A percentile compares a stretch with the other conserved stretches of the same genome.
Conservation (phyloP, 1,140 invertebrate genomes). For the Lutraria rhynchaena region DNA sequence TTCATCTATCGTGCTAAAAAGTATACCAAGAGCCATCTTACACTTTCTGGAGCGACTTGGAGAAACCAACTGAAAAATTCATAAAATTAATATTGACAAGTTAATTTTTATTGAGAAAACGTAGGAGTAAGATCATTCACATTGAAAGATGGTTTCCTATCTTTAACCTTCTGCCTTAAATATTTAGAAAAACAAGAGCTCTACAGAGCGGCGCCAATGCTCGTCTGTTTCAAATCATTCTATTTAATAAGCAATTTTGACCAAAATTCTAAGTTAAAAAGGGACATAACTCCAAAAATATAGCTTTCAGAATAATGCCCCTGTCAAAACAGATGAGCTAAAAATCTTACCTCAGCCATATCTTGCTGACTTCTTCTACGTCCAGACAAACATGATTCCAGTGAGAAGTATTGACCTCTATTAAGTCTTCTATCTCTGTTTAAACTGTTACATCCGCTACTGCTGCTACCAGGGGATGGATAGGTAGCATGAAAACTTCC, state of each 20-base stretch:
- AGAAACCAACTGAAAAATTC: constrained; percentile 47
- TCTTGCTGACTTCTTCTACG: constrained; percentile 68
- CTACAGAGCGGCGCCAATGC: too few relatives aligned
- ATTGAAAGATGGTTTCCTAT: too few relatives aligned
- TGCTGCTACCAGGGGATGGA: constrained; percentile 69
- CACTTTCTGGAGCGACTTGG: constrained; percentile 66
- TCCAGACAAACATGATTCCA: constrained; percentile 76
- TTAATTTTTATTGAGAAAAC: too few relatives aligned
- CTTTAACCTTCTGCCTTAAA: not conserved
- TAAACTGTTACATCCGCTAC: constrained; percentile 78
- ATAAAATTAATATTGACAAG: too few relatives aligned
- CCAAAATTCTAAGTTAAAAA: too few relatives aligned
- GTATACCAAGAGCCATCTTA: constrained; percentile 84
- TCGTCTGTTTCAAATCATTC: too few relatives aligned
- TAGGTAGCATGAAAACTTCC: constrained; percentile 77
- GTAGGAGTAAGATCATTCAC: too few relatives aligned
- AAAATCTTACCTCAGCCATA: constrained; percentile 63
- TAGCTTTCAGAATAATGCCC: too few relatives aligned
- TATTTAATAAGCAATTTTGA: too few relatives aligned
- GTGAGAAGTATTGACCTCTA: constrained; percentile 84
- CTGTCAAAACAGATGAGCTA: too few relatives aligned
- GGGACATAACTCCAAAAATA: too few relatives aligned
- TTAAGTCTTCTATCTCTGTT: constrained; percentile 84
- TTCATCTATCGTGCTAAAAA: constrained; percentile 78
- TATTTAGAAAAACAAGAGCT: not conserved